Percentiles rank a stretch among this genome's conserved stretches.
These are phyloP conservation scores for Laticauda colubrina DNA, from an alignment of 2,113 vertebrate genomes.

Conservation along the genomic window DNA sequence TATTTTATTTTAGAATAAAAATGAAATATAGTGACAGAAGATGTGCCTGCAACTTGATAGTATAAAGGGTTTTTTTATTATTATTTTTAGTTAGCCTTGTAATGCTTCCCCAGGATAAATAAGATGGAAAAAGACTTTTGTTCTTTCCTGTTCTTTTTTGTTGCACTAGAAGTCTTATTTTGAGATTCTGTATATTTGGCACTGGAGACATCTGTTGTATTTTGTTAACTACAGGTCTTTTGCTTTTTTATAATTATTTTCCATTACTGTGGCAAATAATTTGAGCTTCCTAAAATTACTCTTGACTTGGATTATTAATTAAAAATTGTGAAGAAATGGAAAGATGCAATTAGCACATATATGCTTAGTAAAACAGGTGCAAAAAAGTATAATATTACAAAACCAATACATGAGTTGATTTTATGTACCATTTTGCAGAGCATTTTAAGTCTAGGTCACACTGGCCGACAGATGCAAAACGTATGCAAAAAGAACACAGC, in stretches of 20 bases:
- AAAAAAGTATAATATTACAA: background rate
- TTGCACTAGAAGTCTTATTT: constrained; percentile 24
- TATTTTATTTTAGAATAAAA: background rate
- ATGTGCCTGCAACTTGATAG: background rate
- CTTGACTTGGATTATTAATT: constrained; percentile 4
- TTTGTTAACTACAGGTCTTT: constrained; percentile 24
- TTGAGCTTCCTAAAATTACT: background rate
- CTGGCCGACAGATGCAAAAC: too few relatives aligned
- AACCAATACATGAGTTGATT: background rate
- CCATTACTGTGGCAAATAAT: constrained; percentile 35
- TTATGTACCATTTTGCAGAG: constrained; percentile 21
- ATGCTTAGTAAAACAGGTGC: background rate
- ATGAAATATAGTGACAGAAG: background rate
- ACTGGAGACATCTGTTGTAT: constrained; percentile 5
- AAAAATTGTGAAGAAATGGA: background rate
- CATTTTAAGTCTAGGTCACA: background rate
- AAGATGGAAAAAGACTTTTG: background rate
- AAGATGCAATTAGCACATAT: background rate
- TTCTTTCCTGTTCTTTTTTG: constrained; percentile 22
- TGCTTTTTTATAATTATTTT: constrained; percentile 15
- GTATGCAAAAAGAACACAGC: too few relatives aligned
- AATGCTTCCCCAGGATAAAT: background rate
- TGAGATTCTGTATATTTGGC: constrained; percentile 31
- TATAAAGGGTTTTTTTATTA: background rate
- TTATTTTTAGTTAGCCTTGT: constrained; percentile 1